Conservation (phyloP, 2,797 vertebrate species). For the Sebastolobus altivelis region DNA sequence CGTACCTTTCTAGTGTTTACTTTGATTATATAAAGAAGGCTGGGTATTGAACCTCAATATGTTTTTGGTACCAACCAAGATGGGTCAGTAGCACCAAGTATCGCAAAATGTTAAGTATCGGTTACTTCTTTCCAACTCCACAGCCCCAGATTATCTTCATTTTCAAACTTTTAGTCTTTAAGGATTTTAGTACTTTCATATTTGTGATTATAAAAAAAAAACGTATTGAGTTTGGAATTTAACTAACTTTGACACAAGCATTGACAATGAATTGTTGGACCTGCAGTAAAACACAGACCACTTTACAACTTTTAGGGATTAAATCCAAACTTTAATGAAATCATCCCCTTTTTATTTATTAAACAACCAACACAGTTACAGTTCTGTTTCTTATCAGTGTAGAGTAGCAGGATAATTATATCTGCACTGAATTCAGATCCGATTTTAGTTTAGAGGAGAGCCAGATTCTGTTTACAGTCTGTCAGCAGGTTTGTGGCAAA, state of each 20-base stretch:
- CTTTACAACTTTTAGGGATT: not conserved
- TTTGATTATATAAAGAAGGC: not conserved
- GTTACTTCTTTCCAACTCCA: not conserved
- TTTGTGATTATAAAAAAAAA: not conserved
- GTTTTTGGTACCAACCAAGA: not conserved
- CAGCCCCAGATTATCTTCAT: not conserved
- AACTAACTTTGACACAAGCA: not conserved
- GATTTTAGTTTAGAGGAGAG: conserved; percentile 51
- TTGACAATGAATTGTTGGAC: not conserved
- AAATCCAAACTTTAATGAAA: not conserved
- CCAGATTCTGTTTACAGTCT: conserved; percentile 70
- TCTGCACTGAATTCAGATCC: conserved; percentile 35
- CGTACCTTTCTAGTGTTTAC: not conserved
- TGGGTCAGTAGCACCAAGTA: not conserved
- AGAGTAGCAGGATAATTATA: conserved; percentile 14
- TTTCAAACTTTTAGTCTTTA: not conserved
- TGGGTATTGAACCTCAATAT: not conserved
- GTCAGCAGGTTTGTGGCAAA: conserved; percentile 58
- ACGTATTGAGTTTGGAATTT: not conserved
- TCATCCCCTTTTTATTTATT: not conserved
- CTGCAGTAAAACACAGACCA: not conserved
- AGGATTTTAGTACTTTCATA: not conserved
- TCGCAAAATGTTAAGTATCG: not conserved
- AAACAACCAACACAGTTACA: not conserved
- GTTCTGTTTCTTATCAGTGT: not conserved